phyloP scores from a whole-genome alignment of 1,140 invertebrate species.

The Pemphigus obesinymphae region DNA sequence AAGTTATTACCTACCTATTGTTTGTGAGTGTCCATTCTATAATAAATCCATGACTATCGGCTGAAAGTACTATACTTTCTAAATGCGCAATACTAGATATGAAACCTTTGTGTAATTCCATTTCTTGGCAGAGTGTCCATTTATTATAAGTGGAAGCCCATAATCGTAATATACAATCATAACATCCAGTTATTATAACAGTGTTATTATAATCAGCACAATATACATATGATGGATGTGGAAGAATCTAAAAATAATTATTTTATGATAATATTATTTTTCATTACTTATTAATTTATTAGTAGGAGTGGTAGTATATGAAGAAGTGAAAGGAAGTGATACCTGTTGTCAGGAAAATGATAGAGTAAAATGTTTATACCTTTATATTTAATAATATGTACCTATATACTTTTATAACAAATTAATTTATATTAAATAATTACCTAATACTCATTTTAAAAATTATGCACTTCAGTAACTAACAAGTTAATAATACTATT shows the following conservation, averaged over 20 bases:
- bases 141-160: constrained; percentile 52
- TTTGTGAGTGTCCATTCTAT: constrained; percentile 43
- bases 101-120: constrained; percentile 57
- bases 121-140: constrained; percentile 56
- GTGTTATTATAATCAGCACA: constrained; percentile 51
- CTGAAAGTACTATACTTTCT: constrained; percentile 39
- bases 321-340: too few relatives aligned
- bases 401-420: too few relatives aligned
- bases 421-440: too few relatives aligned
- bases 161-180: constrained; percentile 59
- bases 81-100: constrained; percentile 54
- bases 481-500: too few relatives aligned
- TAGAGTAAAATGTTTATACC: too few relatives aligned
- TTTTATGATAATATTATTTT: background rate
- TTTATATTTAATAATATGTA: too few relatives aligned
- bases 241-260: constrained; percentile 53
- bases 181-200: constrained; percentile 59
- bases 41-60: constrained; percentile 46
- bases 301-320: too few relatives aligned
- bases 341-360: too few relatives aligned
- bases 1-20: background rate
- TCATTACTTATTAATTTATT: background rate
- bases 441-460: too few relatives aligned
- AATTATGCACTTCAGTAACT: too few relatives aligned
- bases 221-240: constrained; percentile 66